Conservation (phyloP, 2,113 vertebrate species). For the Tachuris rubrigastra region DNA sequence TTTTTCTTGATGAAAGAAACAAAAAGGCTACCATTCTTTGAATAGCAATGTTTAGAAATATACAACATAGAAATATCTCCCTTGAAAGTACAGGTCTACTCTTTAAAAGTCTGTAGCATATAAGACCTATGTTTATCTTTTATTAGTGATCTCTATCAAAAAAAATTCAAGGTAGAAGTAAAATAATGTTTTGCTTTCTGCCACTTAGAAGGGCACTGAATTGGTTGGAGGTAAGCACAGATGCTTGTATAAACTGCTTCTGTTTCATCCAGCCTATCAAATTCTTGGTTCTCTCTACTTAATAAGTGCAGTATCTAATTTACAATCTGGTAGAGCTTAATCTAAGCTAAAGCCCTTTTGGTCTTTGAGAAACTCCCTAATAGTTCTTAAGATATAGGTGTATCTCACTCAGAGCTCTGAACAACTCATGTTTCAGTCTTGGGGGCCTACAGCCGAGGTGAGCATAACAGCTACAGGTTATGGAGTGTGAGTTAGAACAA, state of each 20-base stretch:
- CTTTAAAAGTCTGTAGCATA: background rate
- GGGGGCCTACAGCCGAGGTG: background rate
- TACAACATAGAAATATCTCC: background rate
- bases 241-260: background rate
- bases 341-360: background rate
- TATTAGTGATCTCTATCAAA: background rate
- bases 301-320: background rate
- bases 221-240: background rate
- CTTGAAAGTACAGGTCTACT: background rate
- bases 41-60: background rate
- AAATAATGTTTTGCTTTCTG: background rate
- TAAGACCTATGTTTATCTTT: background rate
- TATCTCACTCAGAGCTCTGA: background rate
- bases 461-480: background rate
- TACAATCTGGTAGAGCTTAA: background rate
- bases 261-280: background rate
- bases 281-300: background rate
- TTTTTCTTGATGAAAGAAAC: background rate
- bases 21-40: background rate
- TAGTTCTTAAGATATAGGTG: background rate
- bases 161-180: background rate
- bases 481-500: background rate
- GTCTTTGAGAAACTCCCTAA: background rate
- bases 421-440: background rate
- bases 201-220: background rate